Evolutionary conservation across 37 sponge, comb jelly and placozoan genomes (phyloP).

Genomic region (Theonella swinhoei): DNA sequence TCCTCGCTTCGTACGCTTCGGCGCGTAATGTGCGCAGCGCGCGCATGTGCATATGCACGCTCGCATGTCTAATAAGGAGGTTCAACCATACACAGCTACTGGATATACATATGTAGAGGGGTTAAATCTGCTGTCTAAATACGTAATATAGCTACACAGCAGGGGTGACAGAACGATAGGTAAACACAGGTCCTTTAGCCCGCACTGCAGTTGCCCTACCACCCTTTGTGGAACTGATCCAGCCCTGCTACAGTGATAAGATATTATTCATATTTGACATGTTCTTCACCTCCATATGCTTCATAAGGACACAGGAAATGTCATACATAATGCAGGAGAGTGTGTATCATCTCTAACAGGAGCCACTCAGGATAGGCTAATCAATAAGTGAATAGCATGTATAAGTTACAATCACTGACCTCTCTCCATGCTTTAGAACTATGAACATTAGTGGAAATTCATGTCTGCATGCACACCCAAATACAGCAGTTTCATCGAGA

Average conservation of each 20-base stretch:
- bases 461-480: conserved; percentile 49
- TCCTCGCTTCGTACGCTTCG: too few relatives aligned
- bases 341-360: not conserved
- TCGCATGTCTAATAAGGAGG: too few relatives aligned
- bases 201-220: too few relatives aligned
- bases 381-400: not conserved
- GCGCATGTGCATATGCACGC: too few relatives aligned
- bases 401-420: not conserved
- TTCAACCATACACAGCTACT: too few relatives aligned
- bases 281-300: not conserved
- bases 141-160: too few relatives aligned
- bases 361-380: conserved; percentile 21
- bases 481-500: conserved; percentile 40
- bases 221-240: too few relatives aligned
- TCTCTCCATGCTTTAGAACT: conserved; percentile 38
- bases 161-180: too few relatives aligned
- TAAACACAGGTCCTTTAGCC: too few relatives aligned
- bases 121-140: too few relatives aligned
- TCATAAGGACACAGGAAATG: not conserved
- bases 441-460: conserved; percentile 32
- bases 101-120: too few relatives aligned
- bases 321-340: conserved; percentile 14
- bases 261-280: not conserved
- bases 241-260: not conserved
- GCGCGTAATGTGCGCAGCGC: too few relatives aligned